Evolutionary conservation across 2,113 vertebrate species (phyloP).

Genomic region (Origma solitaria): DNA sequence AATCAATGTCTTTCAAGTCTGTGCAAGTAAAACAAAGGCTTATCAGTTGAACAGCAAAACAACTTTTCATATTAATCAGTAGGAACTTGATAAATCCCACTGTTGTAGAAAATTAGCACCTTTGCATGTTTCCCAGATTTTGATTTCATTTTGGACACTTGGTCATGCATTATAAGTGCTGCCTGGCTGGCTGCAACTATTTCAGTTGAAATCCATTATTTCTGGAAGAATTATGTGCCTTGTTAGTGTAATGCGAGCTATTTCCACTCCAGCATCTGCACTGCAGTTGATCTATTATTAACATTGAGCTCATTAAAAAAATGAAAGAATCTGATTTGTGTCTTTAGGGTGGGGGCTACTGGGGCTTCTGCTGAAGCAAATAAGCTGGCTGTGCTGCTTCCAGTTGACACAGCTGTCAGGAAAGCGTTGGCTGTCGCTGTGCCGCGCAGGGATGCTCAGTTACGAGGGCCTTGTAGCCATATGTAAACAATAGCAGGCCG

Average conservation of each 20-base stretch:
- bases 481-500: slow-evolving; percentile 68
- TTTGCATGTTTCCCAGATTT: slow-evolving; percentile 71
- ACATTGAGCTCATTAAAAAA: slow-evolving; percentile 67
- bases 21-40: slow-evolving; percentile 68
- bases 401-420: slow-evolving; percentile 74
- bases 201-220: slow-evolving; percentile 75
- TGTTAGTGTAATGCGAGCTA: slow-evolving; percentile 72
- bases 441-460: slow-evolving; percentile 39
- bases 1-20: slow-evolving; percentile 72
- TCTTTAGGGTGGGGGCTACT: slow-evolving; percentile 38
- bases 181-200: slow-evolving; percentile 66
- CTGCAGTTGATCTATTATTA: slow-evolving; percentile 76
- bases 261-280: slow-evolving; percentile 75
- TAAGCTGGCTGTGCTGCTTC: slow-evolving; percentile 48
- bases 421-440: slow-evolving; percentile 42
- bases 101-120: slow-evolving; percentile 78
- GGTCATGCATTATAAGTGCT: slow-evolving; percentile 71
- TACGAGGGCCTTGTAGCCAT: slow-evolving; percentile 71
- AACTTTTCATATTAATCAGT: slow-evolving; percentile 73
- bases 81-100: slow-evolving; percentile 72
- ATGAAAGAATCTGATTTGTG: slow-evolving; percentile 69
- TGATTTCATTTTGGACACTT: slow-evolving; percentile 72
- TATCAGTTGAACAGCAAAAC: slow-evolving; percentile 67
- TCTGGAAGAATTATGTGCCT: slow-evolving; percentile 73
- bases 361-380: slow-evolving; percentile 56